Conservation (phyloP, 2,113 vertebrate species). For the Scomber scombrus region DNA sequence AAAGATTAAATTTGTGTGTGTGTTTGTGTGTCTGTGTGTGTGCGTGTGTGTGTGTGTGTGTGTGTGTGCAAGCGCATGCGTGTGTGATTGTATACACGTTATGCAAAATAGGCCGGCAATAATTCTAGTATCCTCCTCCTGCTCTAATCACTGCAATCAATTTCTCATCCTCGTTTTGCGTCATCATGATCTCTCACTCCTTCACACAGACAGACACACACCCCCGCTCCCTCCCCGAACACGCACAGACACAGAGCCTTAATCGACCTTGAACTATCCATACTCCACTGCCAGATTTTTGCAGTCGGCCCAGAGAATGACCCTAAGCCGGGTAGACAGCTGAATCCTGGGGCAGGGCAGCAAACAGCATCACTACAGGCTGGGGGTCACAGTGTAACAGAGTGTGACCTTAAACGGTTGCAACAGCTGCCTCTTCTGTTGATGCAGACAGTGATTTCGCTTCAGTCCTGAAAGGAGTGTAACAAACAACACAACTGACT, state of each 20-base stretch:
- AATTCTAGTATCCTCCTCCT: conserved; percentile 15
- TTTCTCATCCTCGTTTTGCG: conserved; percentile 16
- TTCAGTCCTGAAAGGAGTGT: conserved; percentile 7
- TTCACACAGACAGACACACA: background rate
- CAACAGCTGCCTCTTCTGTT: conserved; percentile 38
- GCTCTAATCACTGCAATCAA: conserved; percentile 36
- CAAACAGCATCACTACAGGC: conserved; percentile 55
- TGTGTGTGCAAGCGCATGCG: background rate
- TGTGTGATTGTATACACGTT: background rate
- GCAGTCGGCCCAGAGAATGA: conserved; percentile 45
- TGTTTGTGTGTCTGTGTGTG: conserved; percentile 2
- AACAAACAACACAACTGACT: background rate
- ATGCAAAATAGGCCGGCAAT: conserved; percentile 30
- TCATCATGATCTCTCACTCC: conserved; percentile 22
- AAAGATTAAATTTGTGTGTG: background rate
- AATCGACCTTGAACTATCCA: conserved; percentile 67
- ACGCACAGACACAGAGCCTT: conserved; percentile 1
- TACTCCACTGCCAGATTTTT: conserved; percentile 8
- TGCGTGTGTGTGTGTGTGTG: conserved; percentile 8
- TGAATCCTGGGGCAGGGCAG: conserved; percentile 53
- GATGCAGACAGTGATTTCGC: background rate
- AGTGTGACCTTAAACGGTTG: conserved; percentile 51
- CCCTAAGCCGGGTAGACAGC: conserved; percentile 71
- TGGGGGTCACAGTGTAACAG: conserved; percentile 50
- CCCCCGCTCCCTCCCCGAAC: background rate